Percentiles rank a stretch among this genome's conserved stretches.
phyloP scores from a whole-genome alignment of 1,140 invertebrate genomes.

The Aleiodes sp. region DNA sequence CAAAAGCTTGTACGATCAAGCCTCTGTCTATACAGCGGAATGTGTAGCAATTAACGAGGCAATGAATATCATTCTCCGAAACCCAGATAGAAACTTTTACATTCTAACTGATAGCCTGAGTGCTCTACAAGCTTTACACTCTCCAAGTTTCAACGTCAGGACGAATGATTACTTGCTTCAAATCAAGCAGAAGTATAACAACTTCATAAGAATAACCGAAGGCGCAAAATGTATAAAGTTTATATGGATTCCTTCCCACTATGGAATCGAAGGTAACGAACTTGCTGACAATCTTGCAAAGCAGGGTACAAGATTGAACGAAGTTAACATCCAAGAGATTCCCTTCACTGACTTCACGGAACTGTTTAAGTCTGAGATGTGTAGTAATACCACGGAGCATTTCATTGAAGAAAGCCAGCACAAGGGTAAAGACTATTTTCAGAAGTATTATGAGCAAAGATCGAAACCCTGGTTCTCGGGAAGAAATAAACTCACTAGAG shows the following conservation, averaged over 20 bases:
- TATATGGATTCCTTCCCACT: not conserved
- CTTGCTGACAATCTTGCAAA: not conserved
- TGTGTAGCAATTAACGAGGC: not conserved
- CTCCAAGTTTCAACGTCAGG: not conserved
- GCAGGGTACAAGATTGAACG: not conserved
- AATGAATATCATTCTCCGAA: not conserved
- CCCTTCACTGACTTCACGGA: not conserved
- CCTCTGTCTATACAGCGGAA: not conserved
- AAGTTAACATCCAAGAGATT: not conserved
- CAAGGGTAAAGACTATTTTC: not conserved
- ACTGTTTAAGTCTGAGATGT: not conserved
- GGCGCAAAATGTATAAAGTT: not conserved
- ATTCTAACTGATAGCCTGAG: not conserved
- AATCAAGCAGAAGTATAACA: not conserved
- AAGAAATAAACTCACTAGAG: not conserved
- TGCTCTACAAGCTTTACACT: not conserved
- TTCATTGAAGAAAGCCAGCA: not conserved
- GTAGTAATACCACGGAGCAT: not conserved
- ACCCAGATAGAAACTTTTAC: not conserved
- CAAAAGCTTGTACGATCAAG: not conserved
- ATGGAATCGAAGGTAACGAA: not conserved
- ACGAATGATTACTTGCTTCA: not conserved
- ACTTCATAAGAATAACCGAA: not conserved
- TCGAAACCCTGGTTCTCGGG: not conserved
- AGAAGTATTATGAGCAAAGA: not conserved